phyloP scores from a whole-genome alignment of 2,797 vertebrate genomes.

The Enteromius anoplus region DNA sequence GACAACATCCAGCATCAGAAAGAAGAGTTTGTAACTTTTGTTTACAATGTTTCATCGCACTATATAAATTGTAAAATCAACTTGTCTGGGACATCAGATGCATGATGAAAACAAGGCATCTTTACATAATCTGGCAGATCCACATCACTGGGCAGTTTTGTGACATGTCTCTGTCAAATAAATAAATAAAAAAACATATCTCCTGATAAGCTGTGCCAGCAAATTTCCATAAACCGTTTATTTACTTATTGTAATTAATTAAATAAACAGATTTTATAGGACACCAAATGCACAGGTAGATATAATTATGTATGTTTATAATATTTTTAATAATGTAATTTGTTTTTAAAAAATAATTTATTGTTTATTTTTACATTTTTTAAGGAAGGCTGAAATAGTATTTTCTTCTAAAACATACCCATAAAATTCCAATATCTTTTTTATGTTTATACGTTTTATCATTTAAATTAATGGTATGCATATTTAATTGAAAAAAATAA shows the following conservation, averaged over 20 bases:
- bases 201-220: neutral
- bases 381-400: neutral
- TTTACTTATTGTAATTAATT: neutral
- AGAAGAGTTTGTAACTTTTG: slow-evolving; percentile 1
- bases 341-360: no score
- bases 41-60: neutral
- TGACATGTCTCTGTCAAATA: no score
- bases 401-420: neutral
- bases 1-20: neutral
- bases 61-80: neutral
- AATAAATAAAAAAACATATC: neutral
- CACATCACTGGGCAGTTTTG: neutral
- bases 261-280: neutral
- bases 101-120: neutral
- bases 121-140: neutral
- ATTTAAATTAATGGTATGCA: neutral
- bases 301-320: neutral
- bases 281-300: neutral
- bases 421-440: neutral
- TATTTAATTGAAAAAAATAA: neutral
- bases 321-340: neutral
- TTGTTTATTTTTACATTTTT: neutral
- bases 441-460: neutral
- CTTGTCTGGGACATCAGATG: neutral
- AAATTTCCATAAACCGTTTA: neutral